Base-by-base conservation (phyloP, 2,888 invertebrate species). In the Gari tellinella region DNA sequence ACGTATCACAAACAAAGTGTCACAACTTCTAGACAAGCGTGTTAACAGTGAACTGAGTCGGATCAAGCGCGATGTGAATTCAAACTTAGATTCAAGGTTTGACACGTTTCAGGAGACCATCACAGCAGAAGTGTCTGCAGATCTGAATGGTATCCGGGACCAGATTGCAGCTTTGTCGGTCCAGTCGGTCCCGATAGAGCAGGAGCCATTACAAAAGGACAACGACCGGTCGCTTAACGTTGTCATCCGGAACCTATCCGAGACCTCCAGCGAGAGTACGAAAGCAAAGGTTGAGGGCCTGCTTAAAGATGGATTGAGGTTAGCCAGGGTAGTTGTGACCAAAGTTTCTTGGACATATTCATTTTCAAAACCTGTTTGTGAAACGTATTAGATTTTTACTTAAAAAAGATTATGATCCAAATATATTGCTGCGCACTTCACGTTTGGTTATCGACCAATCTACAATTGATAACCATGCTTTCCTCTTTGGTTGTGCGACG, bases 181-280 rank as follows among this genome's bases (percentile, higher is more conserved):
- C 25, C 37, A 25, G n/a, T 26, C 15, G 23, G 12, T 26, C 4
- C 21, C 7, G 26, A 26, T n/a, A n/a, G 52, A 23, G 26, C 37
- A 10, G n/a, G 26, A 12, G n/a, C 31, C 21, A 52, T 10, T 55
- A 19, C 53, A 14, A 21, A 5, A 31, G 4, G 31, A 31, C 5
- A 7, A 38, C 21, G 40, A 19, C 31, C 37, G 31, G 21, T 55
- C 40, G 19, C 53, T 55, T 2, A 55, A 55, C 23, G 40, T 55
- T 41, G 41, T 55, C 12, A 55, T 55, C n/a, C 37, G 55, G 23
- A 38, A 38, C 40, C 55, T 55, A 23, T 23, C 41, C n/a, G 55
- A 55, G 40, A 21, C 1, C 3, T 1, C 21, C n/a, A 55, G 38
- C 23, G 55, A 55, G 17, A 55, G 40, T 19, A 55, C 55, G 10